A percentile compares a stretch with the other conserved stretches of the same genome.
Evolutionary conservation across 2,113 vertebrate genomes (phyloP).

Genomic region (Rhagologus leucostigma): DNA sequence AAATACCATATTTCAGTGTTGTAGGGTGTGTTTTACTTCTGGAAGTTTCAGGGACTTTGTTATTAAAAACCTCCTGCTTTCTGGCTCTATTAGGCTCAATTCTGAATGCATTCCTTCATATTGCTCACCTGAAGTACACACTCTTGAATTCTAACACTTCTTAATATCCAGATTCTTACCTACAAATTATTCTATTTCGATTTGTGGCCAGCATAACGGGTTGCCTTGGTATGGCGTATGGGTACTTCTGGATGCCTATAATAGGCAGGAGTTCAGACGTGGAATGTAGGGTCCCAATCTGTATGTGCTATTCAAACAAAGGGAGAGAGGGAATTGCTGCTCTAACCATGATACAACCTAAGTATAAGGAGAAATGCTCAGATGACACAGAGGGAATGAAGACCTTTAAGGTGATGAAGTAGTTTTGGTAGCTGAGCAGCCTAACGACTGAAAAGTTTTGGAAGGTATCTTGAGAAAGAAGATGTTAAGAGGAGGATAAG

Average conservation of each 20-base stretch:
- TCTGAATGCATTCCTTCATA: neutral
- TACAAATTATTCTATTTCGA: rapidly evolving
- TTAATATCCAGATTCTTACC: neutral
- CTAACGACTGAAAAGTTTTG: neutral
- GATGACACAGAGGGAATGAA: neutral
- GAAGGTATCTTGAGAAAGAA: neutral
- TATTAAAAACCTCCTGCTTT: neutral
- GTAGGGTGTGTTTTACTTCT: neutral
- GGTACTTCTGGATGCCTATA: neutral
- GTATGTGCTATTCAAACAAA: neutral
- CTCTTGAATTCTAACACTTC: neutral
- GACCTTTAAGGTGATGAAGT: neutral
- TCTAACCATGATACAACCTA: neutral
- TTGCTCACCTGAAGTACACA: neutral
- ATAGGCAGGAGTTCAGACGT: neutral
- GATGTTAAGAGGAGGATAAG: neutral
- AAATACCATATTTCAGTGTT: neutral
- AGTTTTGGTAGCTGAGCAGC: neutral
- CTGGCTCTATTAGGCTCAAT: neutral
- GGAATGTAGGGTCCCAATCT: neutral
- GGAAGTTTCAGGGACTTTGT: neutral
- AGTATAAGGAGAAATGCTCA: neutral
- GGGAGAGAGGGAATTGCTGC: neutral
- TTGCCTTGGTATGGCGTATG: neutral
- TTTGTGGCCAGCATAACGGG: neutral